A percentile compares a stretch with the other conserved stretches of the same genome.
phyloP scores from a whole-genome alignment of 2,113 vertebrate species.

The Microtus richardsoni region DNA sequence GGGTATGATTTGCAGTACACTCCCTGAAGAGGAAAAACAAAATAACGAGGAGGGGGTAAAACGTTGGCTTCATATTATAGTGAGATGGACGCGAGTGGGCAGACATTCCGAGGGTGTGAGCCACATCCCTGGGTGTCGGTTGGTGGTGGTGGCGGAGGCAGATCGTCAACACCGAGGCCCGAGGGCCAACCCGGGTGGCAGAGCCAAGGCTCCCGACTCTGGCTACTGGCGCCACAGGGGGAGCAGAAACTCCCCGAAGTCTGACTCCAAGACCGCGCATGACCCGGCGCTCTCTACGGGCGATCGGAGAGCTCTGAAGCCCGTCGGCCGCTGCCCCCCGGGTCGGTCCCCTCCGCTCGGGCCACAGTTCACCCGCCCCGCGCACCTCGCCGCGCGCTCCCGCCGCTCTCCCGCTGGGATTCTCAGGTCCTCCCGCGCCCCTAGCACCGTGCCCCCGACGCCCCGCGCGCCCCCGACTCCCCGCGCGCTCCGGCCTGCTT shows the following conservation, averaged over 20 bases:
- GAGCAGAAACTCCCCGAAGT: background rate
- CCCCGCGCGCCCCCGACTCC: background rate
- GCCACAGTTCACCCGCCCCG: background rate
- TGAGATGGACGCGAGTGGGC: background rate
- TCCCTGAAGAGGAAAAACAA: background rate
- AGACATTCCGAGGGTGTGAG: background rate
- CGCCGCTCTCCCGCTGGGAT: background rate
- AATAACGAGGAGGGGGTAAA: background rate
- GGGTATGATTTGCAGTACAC: background rate
- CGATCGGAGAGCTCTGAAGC: background rate
- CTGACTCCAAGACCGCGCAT: background rate
- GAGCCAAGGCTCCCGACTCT: background rate
- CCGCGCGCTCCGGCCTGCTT: background rate
- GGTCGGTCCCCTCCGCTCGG: background rate
- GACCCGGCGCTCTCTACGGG: background rate
- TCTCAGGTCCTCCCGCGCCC: background rate
- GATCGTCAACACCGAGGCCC: background rate
- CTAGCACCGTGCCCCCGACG: background rate
- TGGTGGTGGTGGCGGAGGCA: background rate
- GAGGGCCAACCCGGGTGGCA: background rate
- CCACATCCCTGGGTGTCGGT: background rate
- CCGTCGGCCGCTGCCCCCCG: background rate
- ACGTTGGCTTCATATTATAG: background rate
- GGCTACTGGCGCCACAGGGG: background rate
- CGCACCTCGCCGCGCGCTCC: background rate